A percentile compares a stretch with the other conserved stretches of the same genome.
Evolutionary conservation across 53 echinoderm and acorn worm genomes (phyloP).

Genomic region (Holothuria scabra): DNA sequence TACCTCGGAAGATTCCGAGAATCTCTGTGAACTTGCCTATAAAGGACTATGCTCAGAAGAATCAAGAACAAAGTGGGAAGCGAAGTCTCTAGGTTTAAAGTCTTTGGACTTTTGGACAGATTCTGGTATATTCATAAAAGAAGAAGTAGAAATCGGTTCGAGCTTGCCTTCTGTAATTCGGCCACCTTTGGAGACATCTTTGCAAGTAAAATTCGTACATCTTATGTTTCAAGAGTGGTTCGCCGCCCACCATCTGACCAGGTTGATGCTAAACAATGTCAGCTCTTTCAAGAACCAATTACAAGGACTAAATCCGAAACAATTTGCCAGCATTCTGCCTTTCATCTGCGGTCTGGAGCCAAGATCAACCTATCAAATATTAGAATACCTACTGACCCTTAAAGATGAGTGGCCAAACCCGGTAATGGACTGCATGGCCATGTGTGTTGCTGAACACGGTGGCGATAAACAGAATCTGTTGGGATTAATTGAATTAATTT

Average conservation of each 20-base stretch:
- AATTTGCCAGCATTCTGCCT: slow-evolving; percentile 16
- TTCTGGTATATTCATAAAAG: slow-evolving; percentile 29
- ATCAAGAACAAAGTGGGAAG: slow-evolving; percentile 1
- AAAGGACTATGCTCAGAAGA: background rate
- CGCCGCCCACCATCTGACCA: slow-evolving; percentile 12
- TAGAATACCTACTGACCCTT: slow-evolving; percentile 16
- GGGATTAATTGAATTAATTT: background rate
- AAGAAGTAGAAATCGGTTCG: background rate
- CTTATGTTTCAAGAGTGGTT: slow-evolving; percentile 37
- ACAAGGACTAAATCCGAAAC: slow-evolving; percentile 6
- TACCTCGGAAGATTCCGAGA: background rate
- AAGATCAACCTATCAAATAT: slow-evolving; percentile 9
- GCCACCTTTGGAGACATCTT: background rate
- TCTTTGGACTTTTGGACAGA: slow-evolving; percentile 41
- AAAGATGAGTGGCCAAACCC: slow-evolving; percentile 35
- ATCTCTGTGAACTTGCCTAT: slow-evolving; percentile 31
- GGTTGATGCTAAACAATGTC: background rate
- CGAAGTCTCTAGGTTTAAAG: background rate
- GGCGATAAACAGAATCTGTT: slow-evolving; percentile 3
- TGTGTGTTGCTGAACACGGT: slow-evolving; percentile 20
- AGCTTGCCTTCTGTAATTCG: background rate
- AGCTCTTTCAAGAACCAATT: background rate
- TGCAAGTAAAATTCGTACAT: slow-evolving; percentile 1
- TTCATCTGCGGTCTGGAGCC: slow-evolving; percentile 37
- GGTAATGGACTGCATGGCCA: slow-evolving; percentile 31